A percentile compares a stretch with the other conserved stretches of the same genome.
Conservation (phyloP, 2,797 vertebrate species). For the Enteromius unitaeniatus region DNA sequence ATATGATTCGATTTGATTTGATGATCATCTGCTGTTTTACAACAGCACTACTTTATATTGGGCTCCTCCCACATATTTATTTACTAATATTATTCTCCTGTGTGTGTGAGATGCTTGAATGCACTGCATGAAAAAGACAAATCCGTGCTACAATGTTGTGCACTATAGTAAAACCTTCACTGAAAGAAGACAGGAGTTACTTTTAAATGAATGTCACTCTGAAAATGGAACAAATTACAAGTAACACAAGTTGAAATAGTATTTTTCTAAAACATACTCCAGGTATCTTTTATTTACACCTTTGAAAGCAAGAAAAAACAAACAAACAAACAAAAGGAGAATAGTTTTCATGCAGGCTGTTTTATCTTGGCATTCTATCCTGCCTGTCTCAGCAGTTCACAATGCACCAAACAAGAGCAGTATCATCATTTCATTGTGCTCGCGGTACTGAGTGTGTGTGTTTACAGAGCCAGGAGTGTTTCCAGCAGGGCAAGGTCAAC, state of each 20-base stretch:
- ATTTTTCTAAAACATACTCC: neutral
- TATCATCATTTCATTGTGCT: conserved; percentile 67
- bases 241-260: neutral
- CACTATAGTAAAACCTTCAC: neutral
- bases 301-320: neutral
- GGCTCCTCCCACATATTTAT: neutral
- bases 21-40: neutral
- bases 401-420: conserved; percentile 72
- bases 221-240: neutral
- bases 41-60: neutral
- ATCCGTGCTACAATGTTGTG: neutral
- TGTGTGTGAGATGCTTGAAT: neutral
- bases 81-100: neutral
- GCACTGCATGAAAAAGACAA: neutral
- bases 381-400: conserved; percentile 80
- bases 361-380: conserved; percentile 73
- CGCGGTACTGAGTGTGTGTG: conserved; percentile 44
- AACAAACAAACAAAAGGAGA: conserved; percentile 20
- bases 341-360: conserved; percentile 74
- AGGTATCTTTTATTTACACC: neutral
- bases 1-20: neutral
- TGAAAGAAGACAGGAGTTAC: neutral
- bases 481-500: conserved; percentile 75
- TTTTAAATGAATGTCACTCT: neutral
- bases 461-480: conserved; percentile 41